Conservation (phyloP, 2,113 vertebrate genomes). For the Ammospiza caudacuta region DNA sequence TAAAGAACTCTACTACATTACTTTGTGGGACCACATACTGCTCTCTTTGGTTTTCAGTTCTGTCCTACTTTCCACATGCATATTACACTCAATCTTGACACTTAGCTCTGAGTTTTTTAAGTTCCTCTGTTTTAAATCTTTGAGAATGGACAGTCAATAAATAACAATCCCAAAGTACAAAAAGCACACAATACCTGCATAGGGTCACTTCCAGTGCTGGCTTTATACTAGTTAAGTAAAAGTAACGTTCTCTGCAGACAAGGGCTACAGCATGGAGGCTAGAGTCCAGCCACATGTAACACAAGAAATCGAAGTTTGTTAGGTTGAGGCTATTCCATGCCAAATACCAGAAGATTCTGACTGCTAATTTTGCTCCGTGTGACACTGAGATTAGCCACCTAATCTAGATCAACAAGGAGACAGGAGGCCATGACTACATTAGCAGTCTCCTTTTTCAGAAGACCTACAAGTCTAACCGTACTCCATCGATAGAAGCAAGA, state of each 20-base stretch:
- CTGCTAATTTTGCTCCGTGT: background rate
- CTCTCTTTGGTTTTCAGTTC: background rate
- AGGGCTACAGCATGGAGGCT: background rate
- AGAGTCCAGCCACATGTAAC: slow-evolving; percentile 13
- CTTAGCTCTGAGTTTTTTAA: background rate
- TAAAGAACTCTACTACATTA: background rate
- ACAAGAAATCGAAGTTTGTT: background rate
- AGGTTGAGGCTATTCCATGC: background rate
- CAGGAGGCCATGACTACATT: background rate
- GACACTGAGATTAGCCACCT: background rate
- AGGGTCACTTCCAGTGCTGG: background rate
- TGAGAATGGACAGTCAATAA: background rate
- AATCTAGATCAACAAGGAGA: background rate
- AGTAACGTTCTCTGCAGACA: background rate
- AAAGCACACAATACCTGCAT: background rate
- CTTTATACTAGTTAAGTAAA: background rate
- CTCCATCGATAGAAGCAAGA: background rate
- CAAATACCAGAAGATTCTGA: background rate
- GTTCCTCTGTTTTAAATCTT: background rate
- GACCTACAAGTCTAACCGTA: background rate
- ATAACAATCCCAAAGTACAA: background rate
- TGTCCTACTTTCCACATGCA: background rate
- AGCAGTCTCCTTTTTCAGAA: background rate
- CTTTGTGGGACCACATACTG: background rate
- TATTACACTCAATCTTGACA: background rate